Base-by-base conservation (phyloP, 2,888 invertebrate genomes). In the Spilarctia lutea region DNA sequence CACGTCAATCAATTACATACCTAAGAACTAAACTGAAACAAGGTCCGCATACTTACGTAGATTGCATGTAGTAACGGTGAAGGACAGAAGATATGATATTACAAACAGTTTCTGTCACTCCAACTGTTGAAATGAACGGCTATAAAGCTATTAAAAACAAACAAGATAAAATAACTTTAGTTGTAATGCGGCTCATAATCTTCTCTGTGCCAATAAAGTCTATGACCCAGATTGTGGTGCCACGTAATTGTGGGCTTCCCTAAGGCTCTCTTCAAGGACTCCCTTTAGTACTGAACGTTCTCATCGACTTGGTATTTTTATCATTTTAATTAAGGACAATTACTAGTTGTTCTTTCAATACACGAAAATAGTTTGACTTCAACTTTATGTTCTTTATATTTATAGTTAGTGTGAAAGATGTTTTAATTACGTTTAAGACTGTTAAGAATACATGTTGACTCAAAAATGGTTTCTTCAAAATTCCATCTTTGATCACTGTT, bases 191-290 rank as follows among this genome's bases (percentile, higher is more conserved):
- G 81, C 91, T 92, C 90, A 52, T 74, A 11, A 80, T 24, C 69
- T 81, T 83, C 77, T 78, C 63, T 92, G 90, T 91, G 79, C 87
- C 82, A 87, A 92, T 92, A 84, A 85, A 91, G 88, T 88, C 89
- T 89, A 86, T 93, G 94, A 87, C 94, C 95, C 88, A 94, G 90
- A 91, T 94, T 89, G 83, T 75, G 77, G 78, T 78, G 87, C 87
- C 85, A 88, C 90, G 91, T 90, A 91, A 90, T 83, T 81, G 84
- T 86, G 95, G 95, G 92, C 93, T 95, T 94, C 94, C 94, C 95
- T 94, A 86, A 84, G 86, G 88, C 84, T 92, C 90, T 86, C 82
- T 82, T 81, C 94, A 94, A 94, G 95, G 95, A 91, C 91, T 90
- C 81, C 79, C 78, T 79, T 87, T 80, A 60, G 73, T 72, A 70